Percentiles rank a stretch among this genome's conserved stretches.
Evolutionary conservation across 2,113 vertebrate species (phyloP).

Genomic region (Eptesicus fuscus): DNA sequence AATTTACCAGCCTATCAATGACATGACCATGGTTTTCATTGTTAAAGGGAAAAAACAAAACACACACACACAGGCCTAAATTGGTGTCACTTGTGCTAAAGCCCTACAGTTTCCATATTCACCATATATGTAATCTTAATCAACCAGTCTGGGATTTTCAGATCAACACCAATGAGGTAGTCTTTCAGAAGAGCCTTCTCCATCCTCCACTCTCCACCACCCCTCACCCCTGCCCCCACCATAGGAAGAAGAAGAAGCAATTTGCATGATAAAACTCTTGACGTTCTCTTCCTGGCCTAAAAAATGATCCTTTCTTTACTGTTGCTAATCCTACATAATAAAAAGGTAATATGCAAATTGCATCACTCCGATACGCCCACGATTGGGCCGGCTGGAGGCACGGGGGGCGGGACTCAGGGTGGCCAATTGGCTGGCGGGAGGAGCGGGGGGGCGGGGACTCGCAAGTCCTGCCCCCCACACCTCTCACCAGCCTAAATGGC

Average conservation of each 20-base stretch:
- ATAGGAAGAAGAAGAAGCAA: background rate
- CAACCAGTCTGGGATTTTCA: background rate
- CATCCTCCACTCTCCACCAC: background rate
- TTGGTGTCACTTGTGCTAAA: background rate
- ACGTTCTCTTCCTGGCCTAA: background rate
- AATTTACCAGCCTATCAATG: background rate
- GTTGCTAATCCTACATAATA: too few species aligned
- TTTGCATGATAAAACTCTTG: background rate
- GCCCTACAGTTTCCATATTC: background rate
- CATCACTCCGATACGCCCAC: too few species aligned
- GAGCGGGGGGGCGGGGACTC: too few species aligned
- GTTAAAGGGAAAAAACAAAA: background rate
- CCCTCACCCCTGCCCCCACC: background rate
- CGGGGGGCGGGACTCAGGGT: too few species aligned
- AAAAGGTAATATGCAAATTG: too few species aligned
- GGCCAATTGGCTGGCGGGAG: too few species aligned
- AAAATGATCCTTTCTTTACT: background rate
- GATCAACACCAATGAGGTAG: background rate
- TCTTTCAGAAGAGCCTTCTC: background rate
- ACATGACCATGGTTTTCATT: background rate
- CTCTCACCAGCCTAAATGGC: too few species aligned
- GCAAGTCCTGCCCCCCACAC: too few species aligned
- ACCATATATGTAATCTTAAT: background rate
- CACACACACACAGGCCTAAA: background rate
- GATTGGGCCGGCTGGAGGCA: too few species aligned